Evolutionary conservation across 2,888 invertebrate species (phyloP).

Genomic region (Orthonychiurus folsomi): DNA sequence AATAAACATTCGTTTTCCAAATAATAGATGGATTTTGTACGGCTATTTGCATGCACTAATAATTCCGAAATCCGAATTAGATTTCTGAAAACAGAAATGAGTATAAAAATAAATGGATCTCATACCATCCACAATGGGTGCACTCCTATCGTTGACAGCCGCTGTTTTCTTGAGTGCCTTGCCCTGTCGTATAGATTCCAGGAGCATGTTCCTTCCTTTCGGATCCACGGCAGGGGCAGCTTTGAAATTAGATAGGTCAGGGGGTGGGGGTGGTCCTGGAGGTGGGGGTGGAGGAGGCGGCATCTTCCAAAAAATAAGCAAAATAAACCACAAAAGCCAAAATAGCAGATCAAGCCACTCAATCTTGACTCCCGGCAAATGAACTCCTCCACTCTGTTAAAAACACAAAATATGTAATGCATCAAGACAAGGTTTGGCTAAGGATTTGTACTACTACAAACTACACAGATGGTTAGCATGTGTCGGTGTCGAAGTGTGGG

Average conservation of each 20-base stretch:
- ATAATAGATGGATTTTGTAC: conserved; percentile 5
- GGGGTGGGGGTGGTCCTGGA: conserved; percentile 28
- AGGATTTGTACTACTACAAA: no score
- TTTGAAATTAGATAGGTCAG: conserved; percentile 5
- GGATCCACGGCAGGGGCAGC: conserved; percentile 15
- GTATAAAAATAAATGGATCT: not conserved
- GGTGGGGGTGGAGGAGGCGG: conserved; percentile 22
- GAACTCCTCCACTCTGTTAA: no score
- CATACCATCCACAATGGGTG: conserved; percentile 59
- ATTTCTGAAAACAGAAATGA: conserved; percentile 2
- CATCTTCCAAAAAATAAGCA: conserved; percentile 12
- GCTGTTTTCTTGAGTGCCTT: conserved; percentile 66
- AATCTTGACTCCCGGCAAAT: conserved; percentile 13
- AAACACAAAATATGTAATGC: no score
- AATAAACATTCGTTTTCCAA: not conserved
- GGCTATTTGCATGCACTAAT: not conserved
- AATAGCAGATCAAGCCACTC: conserved; percentile 10
- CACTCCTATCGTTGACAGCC: conserved; percentile 83
- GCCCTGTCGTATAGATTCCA: conserved; percentile 76
- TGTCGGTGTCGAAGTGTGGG: no score
- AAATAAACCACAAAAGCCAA: conserved; percentile 14
- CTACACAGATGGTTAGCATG: no score
- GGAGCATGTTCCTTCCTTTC: conserved; percentile 54
- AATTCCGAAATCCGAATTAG: not conserved
- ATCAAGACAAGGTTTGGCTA: no score